Percentiles rank a stretch among this genome's conserved stretches.
Evolutionary conservation across 2,113 vertebrate species (phyloP).

Genomic region (Pontoporia blainvillei): DNA sequence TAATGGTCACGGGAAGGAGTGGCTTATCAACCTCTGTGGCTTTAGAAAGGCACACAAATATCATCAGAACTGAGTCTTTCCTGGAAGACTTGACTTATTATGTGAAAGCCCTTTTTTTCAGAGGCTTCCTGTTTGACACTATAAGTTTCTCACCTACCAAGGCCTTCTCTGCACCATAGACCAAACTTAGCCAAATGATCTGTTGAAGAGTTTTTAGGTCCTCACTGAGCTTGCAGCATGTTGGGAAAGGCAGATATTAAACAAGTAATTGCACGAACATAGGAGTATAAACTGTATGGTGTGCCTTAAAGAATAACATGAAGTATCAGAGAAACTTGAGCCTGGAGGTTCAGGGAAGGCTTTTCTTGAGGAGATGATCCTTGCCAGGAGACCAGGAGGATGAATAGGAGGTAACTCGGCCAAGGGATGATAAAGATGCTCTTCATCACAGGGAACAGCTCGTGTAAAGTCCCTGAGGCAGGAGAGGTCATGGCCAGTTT

Average conservation of each 20-base stretch:
- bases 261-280: neutral
- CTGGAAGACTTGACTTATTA: constrained; percentile 13
- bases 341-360: neutral
- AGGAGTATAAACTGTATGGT: neutral
- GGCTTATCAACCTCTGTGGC: neutral
- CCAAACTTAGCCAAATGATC: neutral
- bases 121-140: neutral
- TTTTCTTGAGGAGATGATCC: neutral
- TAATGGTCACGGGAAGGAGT: neutral
- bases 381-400: neutral
- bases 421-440: neutral
- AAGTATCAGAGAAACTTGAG: neutral
- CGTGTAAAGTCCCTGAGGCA: neutral
- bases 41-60: neutral
- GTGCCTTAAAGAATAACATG: neutral
- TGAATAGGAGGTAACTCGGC: neutral
- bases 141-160: neutral
- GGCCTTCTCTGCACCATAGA: neutral
- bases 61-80: neutral
- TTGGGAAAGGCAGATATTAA: neutral
- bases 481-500: neutral
- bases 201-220: neutral
- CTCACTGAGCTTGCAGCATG: neutral
- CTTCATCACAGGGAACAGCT: neutral
- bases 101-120: neutral